A percentile compares a stretch with the other conserved stretches of the same genome.
phyloP scores from a whole-genome alignment of 2,113 vertebrate species.

The Chloropsis hardwickii region DNA sequence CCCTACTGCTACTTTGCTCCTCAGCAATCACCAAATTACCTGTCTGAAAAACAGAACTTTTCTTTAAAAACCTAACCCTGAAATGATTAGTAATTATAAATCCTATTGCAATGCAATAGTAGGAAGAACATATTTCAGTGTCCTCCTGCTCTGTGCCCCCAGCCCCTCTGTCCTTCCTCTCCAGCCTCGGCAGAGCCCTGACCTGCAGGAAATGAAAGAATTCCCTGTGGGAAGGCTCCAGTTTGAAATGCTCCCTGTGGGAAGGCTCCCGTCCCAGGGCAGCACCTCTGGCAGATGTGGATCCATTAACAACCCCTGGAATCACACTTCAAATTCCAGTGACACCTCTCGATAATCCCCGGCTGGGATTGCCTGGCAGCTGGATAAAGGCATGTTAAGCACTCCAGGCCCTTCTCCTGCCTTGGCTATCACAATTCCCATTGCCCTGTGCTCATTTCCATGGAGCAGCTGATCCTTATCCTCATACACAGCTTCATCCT shows the following conservation, averaged over 20 bases:
- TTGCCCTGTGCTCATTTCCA: background rate
- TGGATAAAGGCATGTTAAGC: background rate
- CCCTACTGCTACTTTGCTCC: background rate
- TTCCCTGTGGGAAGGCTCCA: fast-evolving
- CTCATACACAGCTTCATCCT: background rate
- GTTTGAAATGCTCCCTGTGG: background rate
- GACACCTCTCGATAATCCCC: background rate
- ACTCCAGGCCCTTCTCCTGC: background rate
- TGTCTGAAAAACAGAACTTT: background rate
- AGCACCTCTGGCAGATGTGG: background rate
- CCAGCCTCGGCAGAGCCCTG: fast-evolving
- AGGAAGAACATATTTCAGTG: background rate
- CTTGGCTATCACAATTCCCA: background rate
- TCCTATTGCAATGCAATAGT: fast-evolving
- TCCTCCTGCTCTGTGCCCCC: too few species aligned
- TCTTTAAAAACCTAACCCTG: background rate
- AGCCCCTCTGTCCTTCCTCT: background rate
- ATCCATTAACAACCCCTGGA: background rate
- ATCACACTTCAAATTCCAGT: background rate
- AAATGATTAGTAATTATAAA: background rate
- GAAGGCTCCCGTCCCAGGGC: background rate
- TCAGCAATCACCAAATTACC: background rate
- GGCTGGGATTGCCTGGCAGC: background rate
- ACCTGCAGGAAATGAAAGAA: background rate
- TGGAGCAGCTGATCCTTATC: background rate